Evolutionary conservation across 2,888 invertebrate species (phyloP), one percentile per base, ranked within the genome.

Genomic region (Pharmacophagus antenor): DNA sequence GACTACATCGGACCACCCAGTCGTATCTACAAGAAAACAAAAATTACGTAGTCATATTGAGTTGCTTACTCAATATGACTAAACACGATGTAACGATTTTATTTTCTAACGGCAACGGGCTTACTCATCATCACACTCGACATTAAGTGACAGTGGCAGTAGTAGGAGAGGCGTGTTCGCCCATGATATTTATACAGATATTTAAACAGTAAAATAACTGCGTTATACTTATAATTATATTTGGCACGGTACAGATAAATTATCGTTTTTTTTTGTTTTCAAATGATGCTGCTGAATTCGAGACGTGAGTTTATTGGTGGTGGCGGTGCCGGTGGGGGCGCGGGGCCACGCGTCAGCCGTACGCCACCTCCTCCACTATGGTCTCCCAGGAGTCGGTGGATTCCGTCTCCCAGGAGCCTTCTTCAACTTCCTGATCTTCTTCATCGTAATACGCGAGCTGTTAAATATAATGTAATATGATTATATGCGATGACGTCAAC

Each of bases 351-450:
- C 46, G 53, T 88, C 85, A 89, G 42, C 86, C 88, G 61, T 84
- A 85, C 0, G 85, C 85, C 20, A 85, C 87, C 66, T 91, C 90
- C 62, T 91, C 91, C 0, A 84, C 85, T 48, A 91, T 86, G 27
- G 90, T 91, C 71, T 91, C 91, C 90, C 91, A 91, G 12, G 90
- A 91, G 69, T 83, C 88, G 0, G 82, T 83, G 59, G 90, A 87
- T 37, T 81, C 82, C 0, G 82, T 83, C 58, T 88, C 89, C 85
- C 88, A 90, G 5, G 82, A 73, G 12, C 72, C 80, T 0, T 83
- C 82, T 0, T 83, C 85, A 0, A 81, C 80, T 0, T 78, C 76
- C 0, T 69, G 70, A 2, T 78, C 77, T 0, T 71, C 77, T 0
- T 85, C 83, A 0, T 79, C 80, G 62, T 86, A 88, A 62, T 82